Evolutionary conservation across 2,888 invertebrate genomes (phyloP), one percentile per base, ranked within the genome.

Genomic region (Erebia aethiops): DNA sequence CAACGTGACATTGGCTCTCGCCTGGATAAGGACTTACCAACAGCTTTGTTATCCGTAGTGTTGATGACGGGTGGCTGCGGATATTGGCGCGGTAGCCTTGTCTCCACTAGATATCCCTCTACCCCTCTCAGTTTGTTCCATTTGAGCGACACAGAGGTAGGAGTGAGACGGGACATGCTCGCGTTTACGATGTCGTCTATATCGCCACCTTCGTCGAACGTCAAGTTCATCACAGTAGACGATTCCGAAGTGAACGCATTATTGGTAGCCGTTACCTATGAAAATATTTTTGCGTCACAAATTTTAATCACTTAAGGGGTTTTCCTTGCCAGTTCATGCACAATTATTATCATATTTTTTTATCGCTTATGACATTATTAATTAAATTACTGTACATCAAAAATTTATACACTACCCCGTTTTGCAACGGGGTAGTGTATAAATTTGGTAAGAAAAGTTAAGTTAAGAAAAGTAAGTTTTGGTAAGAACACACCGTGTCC

Each of bases 261-360:
- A 83, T 96, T 97, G 57, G 94, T 93, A 0, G 97, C 97, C 8
- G 95, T 94, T 8, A 96, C 94, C 96, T 96, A 81, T 1, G 69
- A 69, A 13, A 18, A 26, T 1, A 49, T 9, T 62, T 7, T 35
- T 43, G 35, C 35, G 35, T 43, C 46, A 13, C 46, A 1, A 10
- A 46, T 46, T 11, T 46, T 46, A 35, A 0, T 3, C 43, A 11
- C 46, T 46, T 0, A 26, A 26, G 26, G 26, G 26, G 35, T 5
- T 35, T 35, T 35, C 7, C 35, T 35, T 35, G 35, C 35, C 5
- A 35, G 35, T 35, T 35, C 35, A 35, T 35, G 35, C 35, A 35
- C 35, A 35, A 35, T n/a, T n/a, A n/a, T n/a, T n/a, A n/a, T n/a
- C n/a, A n/a, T n/a, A n/a, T n/a, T n/a, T n/a, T n/a, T n/a, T n/a